Evolutionary conservation across 2,113 vertebrate genomes (phyloP).

Genomic region (Esox niger): DNA sequence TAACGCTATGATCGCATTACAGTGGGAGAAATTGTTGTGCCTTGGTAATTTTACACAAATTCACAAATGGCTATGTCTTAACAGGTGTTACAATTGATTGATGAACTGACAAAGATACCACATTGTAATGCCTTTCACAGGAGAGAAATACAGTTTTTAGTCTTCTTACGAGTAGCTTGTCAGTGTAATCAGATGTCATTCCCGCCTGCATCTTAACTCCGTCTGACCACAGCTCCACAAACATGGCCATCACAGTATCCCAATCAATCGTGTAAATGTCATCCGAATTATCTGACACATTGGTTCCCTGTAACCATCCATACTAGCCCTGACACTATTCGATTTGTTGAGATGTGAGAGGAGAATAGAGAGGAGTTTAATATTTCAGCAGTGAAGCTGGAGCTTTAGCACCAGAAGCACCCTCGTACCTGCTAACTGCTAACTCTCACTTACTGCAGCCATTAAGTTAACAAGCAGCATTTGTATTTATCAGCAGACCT

Average conservation of each 20-base stretch:
- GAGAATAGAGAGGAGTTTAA: slow-evolving; percentile 63
- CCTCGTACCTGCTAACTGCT: slow-evolving; percentile 52
- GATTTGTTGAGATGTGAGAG: slow-evolving; percentile 24
- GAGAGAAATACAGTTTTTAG: background rate
- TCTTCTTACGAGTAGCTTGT: background rate
- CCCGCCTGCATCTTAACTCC: too few relatives aligned
- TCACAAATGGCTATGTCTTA: slow-evolving; percentile 45
- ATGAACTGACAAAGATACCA: background rate
- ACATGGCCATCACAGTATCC: too few relatives aligned
- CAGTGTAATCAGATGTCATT: background rate
- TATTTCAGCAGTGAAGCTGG: slow-evolving; percentile 66
- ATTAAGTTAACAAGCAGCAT: slow-evolving; percentile 76
- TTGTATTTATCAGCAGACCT: slow-evolving; percentile 78
- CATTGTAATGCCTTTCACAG: background rate
- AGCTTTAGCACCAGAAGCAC: slow-evolving; percentile 48
- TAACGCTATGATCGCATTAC: slow-evolving; percentile 78
- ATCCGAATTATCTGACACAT: too few relatives aligned
- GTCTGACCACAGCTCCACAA: too few relatives aligned
- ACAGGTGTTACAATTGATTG: slow-evolving; percentile 28
- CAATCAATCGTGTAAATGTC: too few relatives aligned
- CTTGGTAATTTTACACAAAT: slow-evolving; percentile 87
- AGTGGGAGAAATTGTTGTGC: slow-evolving; percentile 78
- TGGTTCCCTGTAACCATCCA: too few relatives aligned
- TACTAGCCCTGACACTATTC: too few relatives aligned
- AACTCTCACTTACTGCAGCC: slow-evolving; percentile 66